A percentile compares a stretch with the other conserved stretches of the same genome.
phyloP scores from a whole-genome alignment of 2,888 invertebrate species.

The Sericinus montela region DNA sequence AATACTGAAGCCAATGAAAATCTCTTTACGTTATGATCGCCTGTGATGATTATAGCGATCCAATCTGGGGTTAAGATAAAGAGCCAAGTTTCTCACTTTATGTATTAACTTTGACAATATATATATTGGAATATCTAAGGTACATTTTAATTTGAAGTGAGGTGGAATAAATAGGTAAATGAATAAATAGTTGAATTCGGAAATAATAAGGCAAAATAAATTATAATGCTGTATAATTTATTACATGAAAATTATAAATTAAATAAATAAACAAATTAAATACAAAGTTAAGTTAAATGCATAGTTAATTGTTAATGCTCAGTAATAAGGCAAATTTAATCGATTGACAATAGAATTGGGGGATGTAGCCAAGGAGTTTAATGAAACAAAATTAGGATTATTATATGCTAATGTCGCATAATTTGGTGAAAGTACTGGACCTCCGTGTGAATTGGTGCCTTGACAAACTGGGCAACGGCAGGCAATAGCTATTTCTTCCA shows the following conservation, averaged over 20 bases:
- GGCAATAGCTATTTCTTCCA: slow-evolving; percentile 21
- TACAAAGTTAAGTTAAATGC: not conserved
- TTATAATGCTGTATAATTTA: too few species aligned
- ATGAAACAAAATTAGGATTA: slow-evolving; percentile 6
- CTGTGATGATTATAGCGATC: too few species aligned
- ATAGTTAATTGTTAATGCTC: not conserved
- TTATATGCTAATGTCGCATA: not conserved
- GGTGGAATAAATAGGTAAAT: too few species aligned
- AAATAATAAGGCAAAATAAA: too few species aligned
- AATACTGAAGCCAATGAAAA: too few species aligned
- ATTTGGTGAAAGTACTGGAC: not conserved
- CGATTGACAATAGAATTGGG: slow-evolving; percentile 3
- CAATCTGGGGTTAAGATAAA: too few species aligned
- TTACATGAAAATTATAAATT: slow-evolving; percentile 15
- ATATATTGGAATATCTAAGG: too few species aligned
- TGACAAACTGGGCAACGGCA: slow-evolving; percentile 13
- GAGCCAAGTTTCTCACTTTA: too few species aligned
- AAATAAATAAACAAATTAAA: slow-evolving; percentile 1
- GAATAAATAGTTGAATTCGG: too few species aligned
- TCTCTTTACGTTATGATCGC: too few species aligned
- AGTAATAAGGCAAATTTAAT: slow-evolving; percentile 3
- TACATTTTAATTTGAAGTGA: too few species aligned
- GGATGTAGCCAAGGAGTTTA: not conserved
- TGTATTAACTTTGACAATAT: too few species aligned
- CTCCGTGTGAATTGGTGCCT: not conserved